Percentiles rank a stretch among this genome's conserved stretches.
Evolutionary conservation across 2,888 invertebrate genomes (phyloP).

Genomic region (Drosophila picticornis): DNA sequence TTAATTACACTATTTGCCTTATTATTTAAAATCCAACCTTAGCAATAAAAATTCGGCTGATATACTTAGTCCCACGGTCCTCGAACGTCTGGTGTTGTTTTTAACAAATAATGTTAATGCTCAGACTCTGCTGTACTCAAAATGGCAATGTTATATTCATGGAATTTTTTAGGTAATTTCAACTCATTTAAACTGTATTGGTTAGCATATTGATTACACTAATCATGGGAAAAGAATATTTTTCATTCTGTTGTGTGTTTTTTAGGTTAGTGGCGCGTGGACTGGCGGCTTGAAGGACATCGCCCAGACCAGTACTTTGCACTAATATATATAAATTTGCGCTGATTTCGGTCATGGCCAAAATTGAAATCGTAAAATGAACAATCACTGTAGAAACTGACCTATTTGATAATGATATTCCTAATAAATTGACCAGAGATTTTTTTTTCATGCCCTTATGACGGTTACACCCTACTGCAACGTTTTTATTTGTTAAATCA

Average conservation of each 20-base stretch:
- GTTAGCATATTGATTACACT: neutral
- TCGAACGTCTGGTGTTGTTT: slow-evolving; percentile 34
- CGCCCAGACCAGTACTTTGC: neutral
- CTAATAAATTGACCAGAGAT: neutral
- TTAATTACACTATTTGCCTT: slow-evolving; percentile 16
- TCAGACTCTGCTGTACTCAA: slow-evolving; percentile 24
- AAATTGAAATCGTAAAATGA: neutral
- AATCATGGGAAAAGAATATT: neutral
- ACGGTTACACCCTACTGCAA: neutral
- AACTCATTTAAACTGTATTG: neutral
- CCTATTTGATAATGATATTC: neutral
- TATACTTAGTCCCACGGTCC: slow-evolving; percentile 15
- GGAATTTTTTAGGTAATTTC: slow-evolving; percentile 7
- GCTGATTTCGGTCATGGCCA: neutral
- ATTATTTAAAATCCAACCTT: neutral
- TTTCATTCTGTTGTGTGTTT: neutral
- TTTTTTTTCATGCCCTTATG: neutral
- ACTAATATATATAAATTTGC: neutral
- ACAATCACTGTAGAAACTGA: neutral
- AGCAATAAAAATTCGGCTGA: neutral
- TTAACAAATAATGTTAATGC: slow-evolving; percentile 18
- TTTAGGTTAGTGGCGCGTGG: neutral
- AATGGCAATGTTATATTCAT: slow-evolving; percentile 15
- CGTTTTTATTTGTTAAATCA: neutral
- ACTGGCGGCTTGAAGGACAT: no score